phyloP scores from a whole-genome alignment of 2,113 vertebrate genomes.

The Tyrannus savana region DNA sequence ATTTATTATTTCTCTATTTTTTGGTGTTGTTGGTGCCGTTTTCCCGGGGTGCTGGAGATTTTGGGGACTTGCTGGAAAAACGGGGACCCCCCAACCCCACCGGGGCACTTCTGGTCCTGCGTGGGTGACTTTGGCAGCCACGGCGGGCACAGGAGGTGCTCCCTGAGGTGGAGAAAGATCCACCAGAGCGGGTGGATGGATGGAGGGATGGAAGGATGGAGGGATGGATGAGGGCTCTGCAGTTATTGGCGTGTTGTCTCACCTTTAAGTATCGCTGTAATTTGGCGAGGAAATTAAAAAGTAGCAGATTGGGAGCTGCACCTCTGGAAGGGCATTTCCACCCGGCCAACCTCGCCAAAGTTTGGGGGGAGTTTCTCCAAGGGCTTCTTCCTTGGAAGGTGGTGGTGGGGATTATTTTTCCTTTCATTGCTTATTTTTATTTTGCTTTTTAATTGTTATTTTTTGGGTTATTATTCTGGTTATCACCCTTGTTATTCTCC shows the following conservation, averaged over 20 bases:
- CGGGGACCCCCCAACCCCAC: too few relatives aligned
- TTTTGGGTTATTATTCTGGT: too few relatives aligned
- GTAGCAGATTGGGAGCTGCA: not conserved
- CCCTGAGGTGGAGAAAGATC: not conserved
- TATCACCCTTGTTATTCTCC: too few relatives aligned
- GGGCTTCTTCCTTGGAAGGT: not conserved
- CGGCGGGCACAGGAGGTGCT: not conserved
- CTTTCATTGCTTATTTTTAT: not conserved
- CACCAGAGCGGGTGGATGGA: not conserved
- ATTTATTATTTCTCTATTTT: too few relatives aligned
- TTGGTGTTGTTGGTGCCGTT: too few relatives aligned
- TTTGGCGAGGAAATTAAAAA: not conserved
- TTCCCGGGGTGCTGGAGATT: too few relatives aligned
- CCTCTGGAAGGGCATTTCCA: not conserved
- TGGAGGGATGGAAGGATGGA: not conserved
- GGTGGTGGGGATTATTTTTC: fast-evolving
- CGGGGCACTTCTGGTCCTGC: too few relatives aligned
- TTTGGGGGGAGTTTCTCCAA: not conserved
- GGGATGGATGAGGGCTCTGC: not conserved
- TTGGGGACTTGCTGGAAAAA: too few relatives aligned
- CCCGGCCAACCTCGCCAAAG: not conserved
- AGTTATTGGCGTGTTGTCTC: not conserved
- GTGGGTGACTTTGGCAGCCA: not conserved
- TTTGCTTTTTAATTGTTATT: not conserved
- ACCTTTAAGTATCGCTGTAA: not conserved